Percentiles rank a stretch among this genome's conserved stretches.
Conservation (phyloP, 2,113 vertebrate species). For the Phrynosoma blainvillii region DNA sequence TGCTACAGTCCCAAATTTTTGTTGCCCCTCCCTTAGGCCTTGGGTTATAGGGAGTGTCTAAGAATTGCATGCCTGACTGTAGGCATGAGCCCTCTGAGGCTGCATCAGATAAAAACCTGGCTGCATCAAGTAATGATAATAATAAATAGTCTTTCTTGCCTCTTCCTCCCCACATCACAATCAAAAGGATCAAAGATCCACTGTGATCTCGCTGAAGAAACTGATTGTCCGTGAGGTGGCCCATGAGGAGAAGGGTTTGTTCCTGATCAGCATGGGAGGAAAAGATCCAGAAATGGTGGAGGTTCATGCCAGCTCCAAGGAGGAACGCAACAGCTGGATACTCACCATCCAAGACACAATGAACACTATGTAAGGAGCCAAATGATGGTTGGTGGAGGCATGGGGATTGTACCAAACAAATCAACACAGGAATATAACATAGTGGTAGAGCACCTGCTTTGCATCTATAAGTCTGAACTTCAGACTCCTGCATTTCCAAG, state of each 20-base stretch:
- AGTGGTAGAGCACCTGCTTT: neutral
- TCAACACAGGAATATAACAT: too few species aligned
- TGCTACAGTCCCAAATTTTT: too few species aligned
- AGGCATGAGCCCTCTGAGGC: neutral
- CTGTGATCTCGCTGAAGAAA: constrained; percentile 96
- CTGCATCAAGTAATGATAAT: neutral
- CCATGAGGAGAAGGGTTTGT: constrained; percentile 95
- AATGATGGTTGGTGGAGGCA: neutral
- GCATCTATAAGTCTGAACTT: too few species aligned
- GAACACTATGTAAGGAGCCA: constrained; percentile 87
- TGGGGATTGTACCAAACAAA: neutral
- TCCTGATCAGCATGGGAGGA: constrained; percentile 91
- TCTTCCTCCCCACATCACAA: neutral
- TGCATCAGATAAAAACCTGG: neutral
- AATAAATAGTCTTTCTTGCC: neutral
- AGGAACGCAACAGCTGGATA: constrained; percentile 95
- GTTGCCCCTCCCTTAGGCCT: too few species aligned
- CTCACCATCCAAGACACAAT: constrained; percentile 90
- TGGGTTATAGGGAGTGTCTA: too few species aligned
- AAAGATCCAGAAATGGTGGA: constrained; percentile 95
- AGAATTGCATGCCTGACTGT: too few species aligned
- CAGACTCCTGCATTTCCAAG: neutral
- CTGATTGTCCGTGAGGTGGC: constrained; percentile 96
- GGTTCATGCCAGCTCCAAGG: constrained; percentile 89
- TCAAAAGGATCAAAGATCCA: constrained; percentile 90